Conservation (phyloP, 2,797 vertebrate species). For the Cossypha caffra region DNA sequence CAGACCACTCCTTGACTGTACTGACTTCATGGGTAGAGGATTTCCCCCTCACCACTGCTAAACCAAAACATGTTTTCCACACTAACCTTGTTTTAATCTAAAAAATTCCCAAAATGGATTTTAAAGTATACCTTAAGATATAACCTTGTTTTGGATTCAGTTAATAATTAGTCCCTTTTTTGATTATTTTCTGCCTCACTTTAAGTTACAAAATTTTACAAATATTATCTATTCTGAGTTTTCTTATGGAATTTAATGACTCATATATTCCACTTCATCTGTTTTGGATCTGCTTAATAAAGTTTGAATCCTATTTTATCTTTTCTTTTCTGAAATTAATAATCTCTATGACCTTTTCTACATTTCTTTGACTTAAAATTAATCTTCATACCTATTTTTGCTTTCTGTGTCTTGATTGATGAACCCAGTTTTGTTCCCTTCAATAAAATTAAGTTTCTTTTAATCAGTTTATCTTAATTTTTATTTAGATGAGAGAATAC, state of each 20-base stretch:
- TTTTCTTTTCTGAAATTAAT: slow-evolving; percentile 10
- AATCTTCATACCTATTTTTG: background rate
- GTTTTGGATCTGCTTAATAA: background rate
- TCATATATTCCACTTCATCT: background rate
- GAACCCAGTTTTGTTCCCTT: background rate
- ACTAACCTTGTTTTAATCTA: background rate
- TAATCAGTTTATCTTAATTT: background rate
- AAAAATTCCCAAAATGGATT: background rate
- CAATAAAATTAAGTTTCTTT: background rate
- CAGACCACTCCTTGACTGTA: background rate
- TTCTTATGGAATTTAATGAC: background rate
- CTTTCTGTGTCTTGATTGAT: background rate
- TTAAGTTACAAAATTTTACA: background rate
- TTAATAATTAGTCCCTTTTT: background rate
- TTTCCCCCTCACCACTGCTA: background rate
- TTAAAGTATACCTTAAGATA: background rate
- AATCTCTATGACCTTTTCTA: background rate
- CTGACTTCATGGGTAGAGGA: background rate
- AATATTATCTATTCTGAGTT: background rate
- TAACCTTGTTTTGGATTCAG: background rate
- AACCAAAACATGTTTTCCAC: background rate
- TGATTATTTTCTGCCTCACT: background rate
- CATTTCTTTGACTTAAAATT: background rate
- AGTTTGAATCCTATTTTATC: background rate
- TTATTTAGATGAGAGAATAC: background rate